A percentile compares a stretch with the other conserved stretches of the same genome.
phyloP scores from a whole-genome alignment of 2,113 vertebrate genomes.

The Pteropus alecto region DNA sequence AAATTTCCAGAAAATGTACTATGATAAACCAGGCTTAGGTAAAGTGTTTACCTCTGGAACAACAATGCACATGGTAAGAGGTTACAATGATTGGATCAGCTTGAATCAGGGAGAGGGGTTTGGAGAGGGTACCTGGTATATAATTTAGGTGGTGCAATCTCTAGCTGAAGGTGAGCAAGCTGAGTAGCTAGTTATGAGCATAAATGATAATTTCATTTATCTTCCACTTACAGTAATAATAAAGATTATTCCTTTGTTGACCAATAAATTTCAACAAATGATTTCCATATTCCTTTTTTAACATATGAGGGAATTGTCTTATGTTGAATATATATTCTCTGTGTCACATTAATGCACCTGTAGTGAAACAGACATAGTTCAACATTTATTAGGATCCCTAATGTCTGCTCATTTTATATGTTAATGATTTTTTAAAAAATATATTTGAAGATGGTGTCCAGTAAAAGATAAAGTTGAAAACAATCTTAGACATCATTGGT shows the following conservation, averaged over 20 bases:
- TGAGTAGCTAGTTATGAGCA: background rate
- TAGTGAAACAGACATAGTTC: background rate
- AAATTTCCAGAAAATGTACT: background rate
- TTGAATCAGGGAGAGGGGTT: background rate
- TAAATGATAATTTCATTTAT: background rate
- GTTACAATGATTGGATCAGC: background rate
- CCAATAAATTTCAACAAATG: background rate
- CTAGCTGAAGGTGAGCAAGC: background rate
- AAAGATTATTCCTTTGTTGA: background rate
- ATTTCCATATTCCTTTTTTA: conserved; percentile 15
- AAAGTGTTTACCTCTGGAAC: background rate
- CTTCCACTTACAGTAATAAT: background rate
- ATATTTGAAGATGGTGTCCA: background rate
- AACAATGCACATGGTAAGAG: background rate
- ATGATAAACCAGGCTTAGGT: background rate
- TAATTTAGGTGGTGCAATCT: background rate
- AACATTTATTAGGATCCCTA: background rate
- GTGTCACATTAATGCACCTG: background rate
- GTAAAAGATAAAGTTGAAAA: background rate
- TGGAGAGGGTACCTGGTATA: background rate
- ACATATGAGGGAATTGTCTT: background rate
- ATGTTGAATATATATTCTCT: background rate
- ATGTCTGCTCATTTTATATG: background rate
- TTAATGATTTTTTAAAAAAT: background rate
- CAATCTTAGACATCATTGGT: background rate